Evolutionary conservation across 2,888 invertebrate species (phyloP).

Genomic region (Osedax fenrisi): DNA sequence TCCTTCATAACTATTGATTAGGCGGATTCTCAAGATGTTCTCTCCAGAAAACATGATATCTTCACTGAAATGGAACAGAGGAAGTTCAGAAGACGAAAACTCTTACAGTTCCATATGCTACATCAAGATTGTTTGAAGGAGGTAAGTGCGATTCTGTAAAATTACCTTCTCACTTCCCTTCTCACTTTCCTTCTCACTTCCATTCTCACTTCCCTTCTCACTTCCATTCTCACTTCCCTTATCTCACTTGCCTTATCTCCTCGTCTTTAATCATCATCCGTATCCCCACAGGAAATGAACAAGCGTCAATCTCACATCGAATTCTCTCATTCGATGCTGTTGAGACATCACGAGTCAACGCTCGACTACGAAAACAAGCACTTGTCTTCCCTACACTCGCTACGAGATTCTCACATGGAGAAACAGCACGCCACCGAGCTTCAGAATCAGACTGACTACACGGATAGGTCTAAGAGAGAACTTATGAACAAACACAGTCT

Average conservation of each 20-base stretch:
- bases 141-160: too few species aligned
- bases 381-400: slow-evolving; percentile 80
- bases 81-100: slow-evolving; percentile 27
- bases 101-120: slow-evolving; percentile 31
- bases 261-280: too few species aligned
- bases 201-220: too few species aligned
- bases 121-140: slow-evolving; percentile 32
- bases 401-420: slow-evolving; percentile 60
- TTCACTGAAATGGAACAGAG: slow-evolving; percentile 30
- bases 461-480: slow-evolving; percentile 82
- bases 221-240: too few species aligned
- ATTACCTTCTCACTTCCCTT: too few species aligned
- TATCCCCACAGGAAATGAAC: slow-evolving; percentile 67
- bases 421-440: slow-evolving; percentile 85
- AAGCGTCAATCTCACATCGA: slow-evolving; percentile 88
- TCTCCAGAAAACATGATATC: slow-evolving; percentile 20
- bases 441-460: slow-evolving; percentile 76
- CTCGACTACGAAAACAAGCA: slow-evolving; percentile 89
- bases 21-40: background rate
- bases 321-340: slow-evolving; percentile 80
- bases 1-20: too few species aligned
- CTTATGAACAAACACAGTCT: slow-evolving; percentile 87
- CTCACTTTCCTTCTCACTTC: too few species aligned
- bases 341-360: slow-evolving; percentile 90
- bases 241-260: too few species aligned